These are phyloP conservation scores for Palloptera scutellata DNA, from an alignment of 2,888 invertebrate genomes.

Conservation along the genomic window DNA sequence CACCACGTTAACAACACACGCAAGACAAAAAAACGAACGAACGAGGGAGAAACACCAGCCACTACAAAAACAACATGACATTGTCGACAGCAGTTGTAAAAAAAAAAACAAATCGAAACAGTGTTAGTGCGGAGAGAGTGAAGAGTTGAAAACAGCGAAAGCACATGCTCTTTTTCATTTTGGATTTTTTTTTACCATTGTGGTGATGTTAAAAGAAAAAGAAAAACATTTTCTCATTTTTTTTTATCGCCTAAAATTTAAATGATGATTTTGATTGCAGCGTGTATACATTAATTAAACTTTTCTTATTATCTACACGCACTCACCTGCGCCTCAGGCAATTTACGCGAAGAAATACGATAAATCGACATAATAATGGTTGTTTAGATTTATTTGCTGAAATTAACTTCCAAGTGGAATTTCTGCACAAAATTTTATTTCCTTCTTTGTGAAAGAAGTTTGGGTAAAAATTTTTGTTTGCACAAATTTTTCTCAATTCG, in stretches of 20 bases:
- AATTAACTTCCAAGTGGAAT: not conserved
- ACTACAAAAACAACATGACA: too few relatives aligned
- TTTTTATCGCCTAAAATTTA: slow-evolving; percentile 4
- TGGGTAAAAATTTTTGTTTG: too few relatives aligned
- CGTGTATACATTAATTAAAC: not conserved
- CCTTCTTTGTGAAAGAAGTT: too few relatives aligned
- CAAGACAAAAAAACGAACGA: too few relatives aligned
- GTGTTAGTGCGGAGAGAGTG: not conserved
- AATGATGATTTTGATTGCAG: too few relatives aligned
- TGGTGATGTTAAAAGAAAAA: not conserved
- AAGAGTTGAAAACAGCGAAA: not conserved
- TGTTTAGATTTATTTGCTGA: not conserved
- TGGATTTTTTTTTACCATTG: slow-evolving; percentile 13
- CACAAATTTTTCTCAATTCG: not conserved
- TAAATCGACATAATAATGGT: slow-evolving; percentile 70
- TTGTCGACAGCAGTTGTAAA: too few relatives aligned
- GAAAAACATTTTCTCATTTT: not conserved
- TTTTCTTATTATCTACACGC: not conserved
- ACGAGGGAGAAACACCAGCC: too few relatives aligned
- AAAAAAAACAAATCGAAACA: too few relatives aligned
- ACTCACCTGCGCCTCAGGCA: slow-evolving; percentile 72
- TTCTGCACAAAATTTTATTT: too few relatives aligned
- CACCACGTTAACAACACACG: too few relatives aligned
- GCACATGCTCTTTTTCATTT: slow-evolving; percentile 12
- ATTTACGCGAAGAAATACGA: slow-evolving; percentile 71